A percentile compares a stretch with the other conserved stretches of the same genome.
Evolutionary conservation across 2,797 vertebrate genomes (phyloP).

Genomic region (Gallinago nigripennis): DNA sequence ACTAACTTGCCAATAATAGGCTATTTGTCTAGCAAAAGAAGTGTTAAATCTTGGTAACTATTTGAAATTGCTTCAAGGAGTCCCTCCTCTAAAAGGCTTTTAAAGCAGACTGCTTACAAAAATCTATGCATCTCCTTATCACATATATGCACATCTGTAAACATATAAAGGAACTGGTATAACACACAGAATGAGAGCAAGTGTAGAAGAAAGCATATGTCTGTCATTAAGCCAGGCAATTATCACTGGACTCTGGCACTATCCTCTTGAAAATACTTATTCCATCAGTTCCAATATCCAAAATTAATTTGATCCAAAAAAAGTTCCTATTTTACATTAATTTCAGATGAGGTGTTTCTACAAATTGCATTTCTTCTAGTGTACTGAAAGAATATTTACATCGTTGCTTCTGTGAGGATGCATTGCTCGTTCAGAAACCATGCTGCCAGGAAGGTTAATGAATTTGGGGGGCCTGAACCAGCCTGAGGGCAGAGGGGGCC

Average conservation of each 20-base stretch:
- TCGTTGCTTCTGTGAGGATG: not conserved
- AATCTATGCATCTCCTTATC: not conserved
- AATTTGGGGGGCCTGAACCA: not conserved
- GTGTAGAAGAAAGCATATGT: not conserved
- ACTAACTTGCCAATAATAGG: conserved; percentile 53
- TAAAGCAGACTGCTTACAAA: conserved; percentile 27
- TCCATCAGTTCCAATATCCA: not conserved
- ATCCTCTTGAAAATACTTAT: not conserved
- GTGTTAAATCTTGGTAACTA: conserved; percentile 55
- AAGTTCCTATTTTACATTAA: not conserved
- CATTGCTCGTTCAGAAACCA: not conserved
- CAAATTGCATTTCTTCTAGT: not conserved
- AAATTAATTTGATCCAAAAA: not conserved
- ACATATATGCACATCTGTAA: not conserved
- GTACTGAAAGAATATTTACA: not conserved
- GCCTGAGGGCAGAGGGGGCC: not conserved
- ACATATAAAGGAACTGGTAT: not conserved
- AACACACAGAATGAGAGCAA: not conserved
- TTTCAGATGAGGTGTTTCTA: not conserved
- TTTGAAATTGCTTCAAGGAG: conserved; percentile 56
- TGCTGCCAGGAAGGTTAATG: not conserved
- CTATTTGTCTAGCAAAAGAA: conserved; percentile 60
- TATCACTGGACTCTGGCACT: not conserved
- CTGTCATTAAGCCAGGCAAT: not conserved
- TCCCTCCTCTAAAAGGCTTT: conserved; percentile 23